Conservation (phyloP, 2,113 vertebrate genomes). For the Clarias magur region DNA sequence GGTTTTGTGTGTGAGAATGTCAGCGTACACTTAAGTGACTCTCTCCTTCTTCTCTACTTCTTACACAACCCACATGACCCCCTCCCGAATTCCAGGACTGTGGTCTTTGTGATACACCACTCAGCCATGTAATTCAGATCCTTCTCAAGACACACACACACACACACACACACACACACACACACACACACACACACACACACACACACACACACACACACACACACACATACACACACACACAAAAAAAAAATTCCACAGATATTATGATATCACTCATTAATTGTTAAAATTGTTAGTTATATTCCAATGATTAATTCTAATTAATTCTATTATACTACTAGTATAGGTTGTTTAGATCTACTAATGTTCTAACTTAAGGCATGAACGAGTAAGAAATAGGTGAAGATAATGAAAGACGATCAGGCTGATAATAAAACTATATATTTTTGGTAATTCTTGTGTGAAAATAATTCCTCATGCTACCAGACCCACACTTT, state of each 20-base stretch:
- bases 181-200: background rate
- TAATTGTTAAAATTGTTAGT: background rate
- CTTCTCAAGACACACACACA: conserved; percentile 59
- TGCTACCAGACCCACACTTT: too few relatives aligned
- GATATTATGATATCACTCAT: background rate
- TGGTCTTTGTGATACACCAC: conserved; percentile 71
- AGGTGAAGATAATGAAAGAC: too few relatives aligned
- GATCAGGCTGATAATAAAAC: too few relatives aligned
- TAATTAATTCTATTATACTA: background rate
- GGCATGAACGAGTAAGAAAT: too few relatives aligned
- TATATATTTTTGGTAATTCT: too few relatives aligned
- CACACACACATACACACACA: background rate
- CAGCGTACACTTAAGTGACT: conserved; percentile 40
- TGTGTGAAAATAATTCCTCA: too few relatives aligned
- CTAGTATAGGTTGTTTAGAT: background rate
- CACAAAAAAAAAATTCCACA: background rate
- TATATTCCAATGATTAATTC: background rate
- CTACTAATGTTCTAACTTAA: too few relatives aligned
- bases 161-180: background rate
- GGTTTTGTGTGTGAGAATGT: conserved; percentile 23
- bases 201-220: conserved; percentile 1
- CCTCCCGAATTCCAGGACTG: conserved; percentile 60
- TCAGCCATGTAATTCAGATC: conserved; percentile 75
- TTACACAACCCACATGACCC: conserved; percentile 10
- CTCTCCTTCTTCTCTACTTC: conserved; percentile 3